A percentile compares a stretch with the other conserved stretches of the same genome.
Evolutionary conservation across 2,888 invertebrate species (phyloP).

Genomic region (Lampropteryx suffumata): DNA sequence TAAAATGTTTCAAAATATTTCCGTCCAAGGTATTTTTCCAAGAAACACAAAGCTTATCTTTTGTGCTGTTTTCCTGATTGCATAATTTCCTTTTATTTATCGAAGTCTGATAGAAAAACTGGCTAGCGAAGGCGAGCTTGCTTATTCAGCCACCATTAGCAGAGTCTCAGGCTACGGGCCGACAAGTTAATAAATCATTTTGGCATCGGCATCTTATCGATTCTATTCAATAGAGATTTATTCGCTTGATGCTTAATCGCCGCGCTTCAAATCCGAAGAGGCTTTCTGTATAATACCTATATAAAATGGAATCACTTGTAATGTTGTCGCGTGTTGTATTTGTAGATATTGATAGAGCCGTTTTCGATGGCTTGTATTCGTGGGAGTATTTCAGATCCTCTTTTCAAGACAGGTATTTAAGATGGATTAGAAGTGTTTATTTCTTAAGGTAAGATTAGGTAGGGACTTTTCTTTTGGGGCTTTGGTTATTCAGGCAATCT

Average conservation of each 20-base stretch:
- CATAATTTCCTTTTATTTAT: conserved; percentile 53
- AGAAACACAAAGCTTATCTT: conserved; percentile 33
- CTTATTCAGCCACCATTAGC: conserved; percentile 54
- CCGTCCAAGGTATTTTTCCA: conserved; percentile 24
- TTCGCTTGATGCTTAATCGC: conserved; percentile 55
- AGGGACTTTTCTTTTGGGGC: too few species aligned
- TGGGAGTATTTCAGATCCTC: conserved; percentile 9
- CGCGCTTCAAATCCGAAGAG: conserved; percentile 57
- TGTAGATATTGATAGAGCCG: conserved; percentile 13
- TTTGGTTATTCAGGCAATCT: too few species aligned
- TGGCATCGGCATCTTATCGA: conserved; percentile 67
- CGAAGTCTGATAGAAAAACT: conserved; percentile 45
- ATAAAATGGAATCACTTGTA: conserved; percentile 37
- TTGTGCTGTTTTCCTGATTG: conserved; percentile 42
- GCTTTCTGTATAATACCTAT: conserved; percentile 49
- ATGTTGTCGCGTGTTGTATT: conserved; percentile 31
- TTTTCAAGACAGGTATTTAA: background rate
- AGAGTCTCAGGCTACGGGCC: conserved; percentile 46
- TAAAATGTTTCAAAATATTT: conserved; percentile 9
- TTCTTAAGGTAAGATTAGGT: too few species aligned
- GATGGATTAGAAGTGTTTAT: conserved; percentile 3
- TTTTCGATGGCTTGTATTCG: conserved; percentile 11
- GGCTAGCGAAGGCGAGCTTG: conserved; percentile 45
- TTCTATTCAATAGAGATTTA: conserved; percentile 72
- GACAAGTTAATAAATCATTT: conserved; percentile 77